Percentiles rank a stretch among this genome's conserved stretches.
Evolutionary conservation across 2,113 vertebrate species (phyloP).

Genomic region (Nerophis ophidion): DNA sequence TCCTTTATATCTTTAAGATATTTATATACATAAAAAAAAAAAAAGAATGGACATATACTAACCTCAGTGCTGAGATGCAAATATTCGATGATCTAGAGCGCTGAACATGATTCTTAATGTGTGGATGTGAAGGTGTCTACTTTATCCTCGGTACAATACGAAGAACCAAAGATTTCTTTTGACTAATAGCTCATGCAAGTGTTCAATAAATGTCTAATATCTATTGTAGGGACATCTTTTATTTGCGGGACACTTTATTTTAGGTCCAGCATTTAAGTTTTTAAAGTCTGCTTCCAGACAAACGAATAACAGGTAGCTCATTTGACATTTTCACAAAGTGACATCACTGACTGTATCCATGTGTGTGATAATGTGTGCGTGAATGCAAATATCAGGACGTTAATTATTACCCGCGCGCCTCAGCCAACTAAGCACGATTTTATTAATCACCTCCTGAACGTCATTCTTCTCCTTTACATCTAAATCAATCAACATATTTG

Average conservation of each 20-base stretch:
- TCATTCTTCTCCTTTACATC: no score
- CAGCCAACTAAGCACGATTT: constrained; percentile 19
- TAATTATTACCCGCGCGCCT: not conserved
- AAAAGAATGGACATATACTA: constrained; percentile 51
- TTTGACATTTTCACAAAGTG: not conserved
- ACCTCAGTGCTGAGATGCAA: constrained; percentile 43
- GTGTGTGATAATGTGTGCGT: not conserved
- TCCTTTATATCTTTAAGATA: constrained; percentile 74
- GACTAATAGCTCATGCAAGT: constrained; percentile 34
- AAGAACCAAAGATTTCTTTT: constrained; percentile 68
- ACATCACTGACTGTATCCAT: not conserved
- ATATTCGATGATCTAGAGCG: constrained; percentile 40
- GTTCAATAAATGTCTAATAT: constrained; percentile 20
- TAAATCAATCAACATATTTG: not conserved
- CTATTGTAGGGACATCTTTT: constrained; percentile 37
- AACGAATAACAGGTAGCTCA: constrained; percentile 22
- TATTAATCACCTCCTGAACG: no score
- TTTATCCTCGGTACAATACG: constrained; percentile 49
- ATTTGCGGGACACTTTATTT: not conserved
- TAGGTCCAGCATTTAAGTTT: constrained; percentile 25
- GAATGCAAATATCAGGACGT: constrained; percentile 15
- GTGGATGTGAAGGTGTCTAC: constrained; percentile 34
- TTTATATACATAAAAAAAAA: constrained; percentile 65
- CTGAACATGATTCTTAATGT: constrained; percentile 46
- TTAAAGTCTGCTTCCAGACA: constrained; percentile 27